These are phyloP conservation scores for Eurosta solidaginis DNA, from an alignment of 1,140 invertebrate genomes.

Conservation along the genomic window DNA sequence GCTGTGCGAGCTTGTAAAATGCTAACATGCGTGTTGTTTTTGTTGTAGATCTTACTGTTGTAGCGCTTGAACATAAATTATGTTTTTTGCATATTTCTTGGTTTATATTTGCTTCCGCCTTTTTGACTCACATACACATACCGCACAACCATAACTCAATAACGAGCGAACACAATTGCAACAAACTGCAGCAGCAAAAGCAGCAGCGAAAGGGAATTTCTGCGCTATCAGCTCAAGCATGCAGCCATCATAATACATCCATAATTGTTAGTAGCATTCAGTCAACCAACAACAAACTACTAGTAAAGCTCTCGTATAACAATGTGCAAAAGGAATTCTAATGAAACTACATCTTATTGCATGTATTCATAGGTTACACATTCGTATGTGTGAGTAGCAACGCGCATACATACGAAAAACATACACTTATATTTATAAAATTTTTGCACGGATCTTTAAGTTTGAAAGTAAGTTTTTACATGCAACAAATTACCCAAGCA, in stretches of 20 bases:
- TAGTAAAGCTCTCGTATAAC: constrained; percentile 40
- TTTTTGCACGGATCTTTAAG: not conserved
- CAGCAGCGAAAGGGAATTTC: not conserved
- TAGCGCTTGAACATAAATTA: not conserved
- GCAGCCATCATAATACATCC: not conserved
- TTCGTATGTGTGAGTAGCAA: not conserved
- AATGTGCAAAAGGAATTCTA: constrained; percentile 40
- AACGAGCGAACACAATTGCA: not conserved
- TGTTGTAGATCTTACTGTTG: not conserved
- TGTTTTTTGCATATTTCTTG: not conserved
- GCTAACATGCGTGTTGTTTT: not conserved
- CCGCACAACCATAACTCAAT: constrained; percentile 11
- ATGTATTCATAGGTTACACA: not conserved
- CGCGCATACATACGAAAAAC: constrained; percentile 40
- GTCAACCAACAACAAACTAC: constrained; percentile 38
- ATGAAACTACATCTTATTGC: constrained; percentile 51
- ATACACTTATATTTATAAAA: not conserved
- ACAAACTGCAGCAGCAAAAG: not conserved
- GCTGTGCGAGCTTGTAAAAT: not conserved
- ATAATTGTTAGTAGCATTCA: not conserved
- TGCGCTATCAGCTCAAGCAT: not conserved
- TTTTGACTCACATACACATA: not conserved
- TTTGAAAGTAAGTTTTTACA: constrained; percentile 42
- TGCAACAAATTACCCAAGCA: constrained; percentile 53
- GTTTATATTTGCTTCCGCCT: not conserved